These are phyloP conservation scores for Drosophila peninsularis DNA, from an alignment of 2,888 invertebrate genomes.

Conservation along the genomic window DNA sequence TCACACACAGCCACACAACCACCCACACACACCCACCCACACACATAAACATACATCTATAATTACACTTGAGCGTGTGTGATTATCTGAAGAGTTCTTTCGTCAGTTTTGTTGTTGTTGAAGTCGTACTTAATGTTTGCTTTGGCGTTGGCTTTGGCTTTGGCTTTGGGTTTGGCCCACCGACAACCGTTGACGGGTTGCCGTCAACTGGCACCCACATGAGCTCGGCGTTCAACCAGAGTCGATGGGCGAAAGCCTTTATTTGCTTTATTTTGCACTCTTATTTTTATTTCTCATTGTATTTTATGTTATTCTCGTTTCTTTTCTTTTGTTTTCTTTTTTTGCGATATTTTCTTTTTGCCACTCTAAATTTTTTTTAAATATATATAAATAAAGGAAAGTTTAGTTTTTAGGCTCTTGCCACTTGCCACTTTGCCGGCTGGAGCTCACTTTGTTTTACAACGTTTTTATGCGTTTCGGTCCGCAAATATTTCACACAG, in stretches of 20 bases:
- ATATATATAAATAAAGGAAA: constrained; percentile 1
- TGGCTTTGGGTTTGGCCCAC: constrained; percentile 2
- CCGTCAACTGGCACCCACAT: not conserved
- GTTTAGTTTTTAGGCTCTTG: constrained; percentile 24
- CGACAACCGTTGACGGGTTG: constrained; percentile 8
- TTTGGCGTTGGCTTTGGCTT: constrained; percentile 2
- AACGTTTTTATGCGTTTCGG: constrained; percentile 58
- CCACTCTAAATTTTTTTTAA: constrained; percentile 1
- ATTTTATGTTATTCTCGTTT: not conserved
- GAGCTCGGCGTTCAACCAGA: not conserved
- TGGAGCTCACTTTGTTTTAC: constrained; percentile 55
- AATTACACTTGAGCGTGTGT: constrained; percentile 13
- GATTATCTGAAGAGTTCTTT: constrained; percentile 20
- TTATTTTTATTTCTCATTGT: constrained; percentile 1
- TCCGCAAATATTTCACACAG: constrained; percentile 57
- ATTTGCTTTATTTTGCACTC: constrained; percentile 13
- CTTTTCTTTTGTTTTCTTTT: not conserved
- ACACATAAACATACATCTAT: not conserved
- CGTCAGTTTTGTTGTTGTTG: constrained; percentile 5
- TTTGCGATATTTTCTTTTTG: constrained; percentile 8
- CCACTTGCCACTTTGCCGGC: constrained; percentile 8
- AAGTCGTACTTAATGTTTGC: constrained; percentile 13
- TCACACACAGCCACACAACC: not conserved
- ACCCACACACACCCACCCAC: not conserved
- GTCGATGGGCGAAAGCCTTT: not conserved